A percentile compares a stretch with the other conserved stretches of the same genome.
Conservation (phyloP, 2,113 vertebrate species). For the Nesoenas mayeri region DNA sequence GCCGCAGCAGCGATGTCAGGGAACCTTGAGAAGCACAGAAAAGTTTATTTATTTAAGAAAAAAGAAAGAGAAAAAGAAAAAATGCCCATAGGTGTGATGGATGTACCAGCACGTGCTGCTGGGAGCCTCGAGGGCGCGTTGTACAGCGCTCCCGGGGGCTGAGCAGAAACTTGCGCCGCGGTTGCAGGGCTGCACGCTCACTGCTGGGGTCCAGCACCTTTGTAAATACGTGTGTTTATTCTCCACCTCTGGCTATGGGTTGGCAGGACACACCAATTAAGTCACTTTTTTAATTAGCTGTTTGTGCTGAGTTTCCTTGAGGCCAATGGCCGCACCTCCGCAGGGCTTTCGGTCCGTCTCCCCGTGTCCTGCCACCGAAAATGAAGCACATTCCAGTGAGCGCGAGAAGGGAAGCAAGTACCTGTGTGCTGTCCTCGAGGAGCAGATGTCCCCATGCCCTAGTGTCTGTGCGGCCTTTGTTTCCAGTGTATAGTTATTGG, state of each 20-base stretch:
- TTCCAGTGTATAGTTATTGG: not conserved
- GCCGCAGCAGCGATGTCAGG: constrained; percentile 55
- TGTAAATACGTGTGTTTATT: constrained; percentile 47
- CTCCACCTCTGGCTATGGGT: constrained; percentile 49
- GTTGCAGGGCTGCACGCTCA: constrained; percentile 22
- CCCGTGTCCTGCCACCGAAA: not conserved
- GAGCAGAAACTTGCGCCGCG: not conserved
- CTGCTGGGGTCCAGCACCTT: constrained; percentile 24
- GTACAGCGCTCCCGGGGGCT: not conserved
- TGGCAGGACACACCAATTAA: constrained; percentile 32
- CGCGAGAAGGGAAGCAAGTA: constrained; percentile 35
- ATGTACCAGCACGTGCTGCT: constrained; percentile 6
- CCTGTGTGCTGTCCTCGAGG: not conserved
- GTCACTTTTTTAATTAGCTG: constrained; percentile 21
- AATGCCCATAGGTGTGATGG: not conserved
- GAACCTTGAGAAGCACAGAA: constrained; percentile 71
- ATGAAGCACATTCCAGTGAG: constrained; percentile 57
- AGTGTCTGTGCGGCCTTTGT: not conserved
- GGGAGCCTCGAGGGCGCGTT: constrained; percentile 16
- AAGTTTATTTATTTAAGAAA: constrained; percentile 61
- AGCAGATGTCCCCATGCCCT: not conserved
- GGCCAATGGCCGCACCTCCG: not conserved
- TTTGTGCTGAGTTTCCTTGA: constrained; percentile 46
- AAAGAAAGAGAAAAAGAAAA: not conserved
- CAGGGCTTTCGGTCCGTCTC: not conserved